Evolutionary conservation across 64 coral and sea anemone species (phyloP), one percentile per base, ranked within the genome.

Genomic region (Montipora sp.): DNA sequence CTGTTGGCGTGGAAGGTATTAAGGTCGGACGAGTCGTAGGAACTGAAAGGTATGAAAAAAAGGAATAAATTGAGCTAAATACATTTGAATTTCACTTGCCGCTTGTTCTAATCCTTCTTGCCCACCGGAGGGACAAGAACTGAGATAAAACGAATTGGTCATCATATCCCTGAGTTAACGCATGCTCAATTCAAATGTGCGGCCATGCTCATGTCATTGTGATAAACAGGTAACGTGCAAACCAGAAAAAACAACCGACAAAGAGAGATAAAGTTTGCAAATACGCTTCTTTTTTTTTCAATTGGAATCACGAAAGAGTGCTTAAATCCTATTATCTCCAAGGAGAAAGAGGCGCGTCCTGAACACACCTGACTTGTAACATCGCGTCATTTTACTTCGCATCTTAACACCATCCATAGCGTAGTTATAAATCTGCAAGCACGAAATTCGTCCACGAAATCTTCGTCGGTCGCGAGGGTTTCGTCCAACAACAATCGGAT

Each of bases 371-470:
- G 60, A 6, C 47, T 65, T 65, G 82, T 68, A 85, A 36, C 92
- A 97, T 6, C 22, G 13, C 7, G 77, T 71, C 80, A 59, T 94
- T 92, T 89, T 76, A 65, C 47, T 69, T 7, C 75, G 77, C 43
- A 97, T 77, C 73, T 94, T 63, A 58, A 7, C 12, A 61, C 80
- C 24, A 74, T 78, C 63, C 77, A 97, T 78, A 2, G 84, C 95
- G 68, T 79, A 83, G 27, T 80, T 84, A 83, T 83, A 97, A 55
- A 97, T 89, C 57, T 97, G 95, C 15, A 97, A 23, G 68, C 92
- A 97, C 50, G 92, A 81, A 27, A 97, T 78, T 10, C 66, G 89
- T 57, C 95, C 95, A 12, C 71, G 47, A 66, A 94, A 97, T 57
- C 51, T 71, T 45, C 77, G 81, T 48, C 60, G 61, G 69, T 85